Conservation (phyloP, 64 coral and sea anemone species). For the Cladopsammia gracilis region DNA sequence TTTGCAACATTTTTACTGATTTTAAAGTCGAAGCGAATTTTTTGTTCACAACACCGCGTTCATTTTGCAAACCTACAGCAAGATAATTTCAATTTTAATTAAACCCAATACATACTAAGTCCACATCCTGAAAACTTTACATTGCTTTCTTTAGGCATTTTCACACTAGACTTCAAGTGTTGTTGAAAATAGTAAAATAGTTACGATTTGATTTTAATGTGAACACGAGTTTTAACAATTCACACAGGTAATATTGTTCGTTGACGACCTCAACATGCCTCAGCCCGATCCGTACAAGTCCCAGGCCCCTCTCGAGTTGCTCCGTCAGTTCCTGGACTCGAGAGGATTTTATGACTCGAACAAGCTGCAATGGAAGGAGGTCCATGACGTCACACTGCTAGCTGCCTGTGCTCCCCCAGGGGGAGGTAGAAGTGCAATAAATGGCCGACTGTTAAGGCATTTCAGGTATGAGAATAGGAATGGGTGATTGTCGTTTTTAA, state of each 20-base stretch:
- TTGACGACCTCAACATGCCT: conserved; percentile 99
- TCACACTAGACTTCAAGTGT: too few relatives aligned
- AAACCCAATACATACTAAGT: too few relatives aligned
- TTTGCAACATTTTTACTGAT: too few relatives aligned
- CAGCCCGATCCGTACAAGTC: conserved; percentile 87
- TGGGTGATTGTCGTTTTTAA: not conserved
- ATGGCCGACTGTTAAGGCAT: conserved; percentile 81
- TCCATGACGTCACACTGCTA: conserved; percentile 87
- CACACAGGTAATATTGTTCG: conserved; percentile 79
- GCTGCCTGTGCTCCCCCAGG: conserved; percentile 94
- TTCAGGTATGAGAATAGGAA: conserved; percentile 68
- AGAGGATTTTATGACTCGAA: conserved; percentile 94
- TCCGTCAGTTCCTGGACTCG: conserved; percentile 89
- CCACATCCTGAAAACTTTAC: too few relatives aligned
- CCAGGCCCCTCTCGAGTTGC: conserved; percentile 91
- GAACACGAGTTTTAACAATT: too few relatives aligned
- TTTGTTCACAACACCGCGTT: too few relatives aligned
- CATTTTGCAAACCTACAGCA: too few relatives aligned
- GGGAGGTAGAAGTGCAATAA: conserved; percentile 89
- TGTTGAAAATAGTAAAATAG: too few relatives aligned
- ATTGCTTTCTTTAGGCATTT: too few relatives aligned
- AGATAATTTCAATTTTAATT: too few relatives aligned
- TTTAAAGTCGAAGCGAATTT: too few relatives aligned
- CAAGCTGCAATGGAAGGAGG: conserved; percentile 90
- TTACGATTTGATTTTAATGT: too few relatives aligned